phyloP scores from a whole-genome alignment of 2,797 vertebrate species.

The Poecilia velifera region DNA sequence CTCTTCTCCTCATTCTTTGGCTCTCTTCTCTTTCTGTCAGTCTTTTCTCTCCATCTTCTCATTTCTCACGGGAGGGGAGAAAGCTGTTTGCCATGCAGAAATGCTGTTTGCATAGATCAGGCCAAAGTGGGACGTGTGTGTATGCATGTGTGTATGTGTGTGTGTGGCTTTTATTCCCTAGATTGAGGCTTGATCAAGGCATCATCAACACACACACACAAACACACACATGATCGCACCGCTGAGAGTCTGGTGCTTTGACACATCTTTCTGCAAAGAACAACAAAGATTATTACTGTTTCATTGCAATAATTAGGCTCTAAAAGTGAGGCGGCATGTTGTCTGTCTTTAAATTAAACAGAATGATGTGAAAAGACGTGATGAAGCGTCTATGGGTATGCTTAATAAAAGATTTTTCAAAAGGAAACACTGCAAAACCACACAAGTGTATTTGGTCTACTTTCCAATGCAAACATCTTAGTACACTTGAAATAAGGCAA shows the following conservation, averaged over 20 bases:
- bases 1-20: constrained; percentile 14
- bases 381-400: background rate
- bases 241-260: constrained; percentile 45
- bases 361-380: background rate
- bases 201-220: constrained; percentile 35
- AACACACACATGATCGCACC: constrained; percentile 3
- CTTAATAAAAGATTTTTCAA: background rate
- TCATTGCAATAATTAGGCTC: constrained; percentile 10
- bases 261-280: constrained; percentile 61
- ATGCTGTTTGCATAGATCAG: constrained; percentile 81
- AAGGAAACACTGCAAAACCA: background rate
- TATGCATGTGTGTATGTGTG: constrained; percentile 20
- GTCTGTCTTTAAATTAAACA: background rate
- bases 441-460: too few relatives aligned
- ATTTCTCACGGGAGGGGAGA: constrained; percentile 34
- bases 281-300: constrained; percentile 60
- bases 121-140: constrained; percentile 52
- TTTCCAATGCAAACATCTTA: too few relatives aligned
- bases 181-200: constrained; percentile 80
- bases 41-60: constrained; percentile 18
- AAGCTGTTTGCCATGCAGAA: constrained; percentile 79
- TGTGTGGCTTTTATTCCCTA: constrained; percentile 46
- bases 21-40: constrained; percentile 10
- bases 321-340: background rate
- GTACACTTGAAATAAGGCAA: too few relatives aligned